Conservation (phyloP, 2,888 invertebrate species). For the Caenorhabditis sp. region DNA sequence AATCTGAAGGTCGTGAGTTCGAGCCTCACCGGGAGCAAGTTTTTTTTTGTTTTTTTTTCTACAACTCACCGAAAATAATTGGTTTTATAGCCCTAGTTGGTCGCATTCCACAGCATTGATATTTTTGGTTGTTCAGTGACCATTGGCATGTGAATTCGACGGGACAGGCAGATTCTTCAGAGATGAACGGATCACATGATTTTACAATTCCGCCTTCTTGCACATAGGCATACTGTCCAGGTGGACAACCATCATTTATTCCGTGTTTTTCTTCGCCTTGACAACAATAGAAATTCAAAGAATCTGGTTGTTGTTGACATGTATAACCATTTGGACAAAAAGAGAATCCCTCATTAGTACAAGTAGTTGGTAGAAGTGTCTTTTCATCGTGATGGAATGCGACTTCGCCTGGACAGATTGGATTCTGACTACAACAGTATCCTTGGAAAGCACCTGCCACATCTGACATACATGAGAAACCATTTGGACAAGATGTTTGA, state of each 20-base stretch:
- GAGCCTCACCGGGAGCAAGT: conserved; percentile 80
- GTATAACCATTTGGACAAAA: conserved; percentile 55
- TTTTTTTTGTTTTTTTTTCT: conserved; percentile 10
- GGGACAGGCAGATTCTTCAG: conserved; percentile 35
- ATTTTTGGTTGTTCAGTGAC: conserved; percentile 51
- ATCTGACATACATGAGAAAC: conserved; percentile 50
- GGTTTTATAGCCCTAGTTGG: conserved; percentile 45
- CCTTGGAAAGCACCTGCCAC: conserved; percentile 54
- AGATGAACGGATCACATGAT: conserved; percentile 49
- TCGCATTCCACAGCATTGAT: conserved; percentile 54
- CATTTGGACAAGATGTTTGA: conserved; percentile 45
- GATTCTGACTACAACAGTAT: conserved; percentile 53
- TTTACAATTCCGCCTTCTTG: conserved; percentile 44
- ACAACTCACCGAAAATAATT: conserved; percentile 10
- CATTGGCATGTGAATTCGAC: conserved; percentile 53
- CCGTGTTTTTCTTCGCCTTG: conserved; percentile 45
- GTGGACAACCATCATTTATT: conserved; percentile 57
- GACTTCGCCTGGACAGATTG: conserved; percentile 54
- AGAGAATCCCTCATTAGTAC: conserved; percentile 55
- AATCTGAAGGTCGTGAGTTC: conserved; percentile 94
- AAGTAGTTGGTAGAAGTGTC: conserved; percentile 50
- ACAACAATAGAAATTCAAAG: conserved; percentile 46
- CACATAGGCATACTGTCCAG: conserved; percentile 51
- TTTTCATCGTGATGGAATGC: conserved; percentile 54
- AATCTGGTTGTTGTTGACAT: conserved; percentile 54